Evolutionary conservation across 1,140 invertebrate genomes (phyloP), one percentile per base, ranked within the genome.

Genomic region (Scaptodrosophila lebanonensis): DNA sequence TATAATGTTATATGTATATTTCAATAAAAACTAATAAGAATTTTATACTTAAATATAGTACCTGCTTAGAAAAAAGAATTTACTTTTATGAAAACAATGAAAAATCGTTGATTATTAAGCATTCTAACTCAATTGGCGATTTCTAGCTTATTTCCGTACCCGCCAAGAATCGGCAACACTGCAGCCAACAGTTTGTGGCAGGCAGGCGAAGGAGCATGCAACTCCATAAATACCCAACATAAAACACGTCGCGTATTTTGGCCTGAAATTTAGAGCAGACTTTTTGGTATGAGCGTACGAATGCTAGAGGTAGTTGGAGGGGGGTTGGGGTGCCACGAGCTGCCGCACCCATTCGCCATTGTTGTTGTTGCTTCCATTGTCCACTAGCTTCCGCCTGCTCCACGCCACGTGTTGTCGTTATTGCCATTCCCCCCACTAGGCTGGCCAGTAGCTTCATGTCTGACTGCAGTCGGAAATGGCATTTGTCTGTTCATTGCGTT

Each of bases 391-490:
- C 56, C 13, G 50, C 56, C 47, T 62, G 54, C 20, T 27, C 22
- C 22, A 8, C 29, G 45, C 60, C 60, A 63, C 63, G 51, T 61
- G 45, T 38, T 25, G 22, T 25, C 22, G 22, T 62, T 22, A 53
- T 49, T 49, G 53, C 50, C 53, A 45, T 39, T 20, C 17, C 29
- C 36, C 49, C 32, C 11, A 15, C 29, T 12, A 36, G 20, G 16
- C 13, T 45, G 45, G 17, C 48, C 47, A 39, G 36, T 54, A 48
- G 29, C 33, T 75, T 62, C 56, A 66, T 76, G 71, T 75, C 57
- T 68, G 57, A 76, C 66, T 66, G 71, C 71, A 66, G 71, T 75
- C 71, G 70, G 70, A 75, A 75, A 75, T 75, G 71, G 36, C 58
- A 70, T 59, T 66, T 52, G 71, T 66, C 65, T 53, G 62, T 66